Base-by-base conservation (phyloP, 2,113 vertebrate species). In the Thomomys bottae region DNA sequence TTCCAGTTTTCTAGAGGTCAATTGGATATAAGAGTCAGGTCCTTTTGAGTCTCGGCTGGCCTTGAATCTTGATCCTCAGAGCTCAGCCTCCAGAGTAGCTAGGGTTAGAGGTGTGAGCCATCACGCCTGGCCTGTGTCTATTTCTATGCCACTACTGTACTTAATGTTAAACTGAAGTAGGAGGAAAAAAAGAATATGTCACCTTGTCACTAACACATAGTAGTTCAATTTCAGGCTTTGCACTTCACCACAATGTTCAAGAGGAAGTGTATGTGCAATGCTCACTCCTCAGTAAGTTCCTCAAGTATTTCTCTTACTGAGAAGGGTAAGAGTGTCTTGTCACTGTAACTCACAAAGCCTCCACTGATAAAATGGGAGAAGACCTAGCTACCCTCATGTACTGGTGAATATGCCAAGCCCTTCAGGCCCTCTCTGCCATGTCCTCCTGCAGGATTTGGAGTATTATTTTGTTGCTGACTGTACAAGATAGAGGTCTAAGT, bases 381-480 rank as follows among this genome's bases (percentile, higher is more conserved):
- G n/a, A 40, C 5, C 6, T 68, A 14, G 34, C 28, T 30, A 40
- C 24, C 40, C 72, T 4, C 10, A 7, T 18, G 4, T 9, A 38
- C 3, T 42, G 18, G 6, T 63, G 15, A 86, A 21, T 81, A 26
- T 23, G 20, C 63, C 61, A 14, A 45, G 17, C 40, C 7, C 14
- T 2, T 30, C 40, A 2, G 8, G 45, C 32, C 17, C 28, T 2
- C 34, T 54, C 42, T n/a, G 30, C 26, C 0, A 30, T 21, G 24
- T 38, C 3, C 6, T 3, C 1, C 42, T 4, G 6, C 11, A n/a
- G 14, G 54, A 70, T 1, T 30, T 2, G 14, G 21, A 77, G 11
- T 24, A 0, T 0, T 34, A 11, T 2, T 42, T 75, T n/a, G 10
- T 4, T 11, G 23, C 24, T 75, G 36, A 15, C 36, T 42, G 24